Conservation (phyloP, 2,888 invertebrate species). For the Alentia gelatinosa region DNA sequence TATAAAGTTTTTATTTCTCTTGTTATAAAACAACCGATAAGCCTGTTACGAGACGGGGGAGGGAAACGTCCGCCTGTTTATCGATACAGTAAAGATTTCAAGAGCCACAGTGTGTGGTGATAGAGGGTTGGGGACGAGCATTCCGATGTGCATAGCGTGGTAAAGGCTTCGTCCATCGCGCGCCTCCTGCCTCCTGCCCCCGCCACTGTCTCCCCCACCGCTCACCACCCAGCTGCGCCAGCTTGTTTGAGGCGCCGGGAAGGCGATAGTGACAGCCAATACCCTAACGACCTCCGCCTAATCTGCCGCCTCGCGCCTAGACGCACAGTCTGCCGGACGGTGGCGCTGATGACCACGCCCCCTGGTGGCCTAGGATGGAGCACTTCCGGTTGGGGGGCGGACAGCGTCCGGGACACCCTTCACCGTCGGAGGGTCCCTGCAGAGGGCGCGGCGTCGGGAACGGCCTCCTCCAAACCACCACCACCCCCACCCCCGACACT, state of each 20-base stretch:
- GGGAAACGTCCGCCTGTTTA: neutral
- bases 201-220: neutral
- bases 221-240: neutral
- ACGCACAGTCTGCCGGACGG: neutral
- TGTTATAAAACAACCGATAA: conserved; percentile 17
- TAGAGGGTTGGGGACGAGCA: neutral
- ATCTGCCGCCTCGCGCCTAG: neutral
- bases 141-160: neutral
- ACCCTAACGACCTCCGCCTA: conserved; percentile 52
- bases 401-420: conserved; percentile 12
- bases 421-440: neutral
- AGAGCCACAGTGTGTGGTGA: neutral
- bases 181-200: neutral
- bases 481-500: neutral
- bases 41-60: neutral
- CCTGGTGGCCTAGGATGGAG: conserved; percentile 25
- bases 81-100: neutral
- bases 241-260: neutral
- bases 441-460: neutral
- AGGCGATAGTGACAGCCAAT: conserved; percentile 54
- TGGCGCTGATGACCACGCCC: conserved; percentile 51
- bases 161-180: too few relatives aligned
- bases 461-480: neutral
- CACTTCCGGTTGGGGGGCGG: conserved; percentile 11
- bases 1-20: neutral